Percentiles rank a stretch among this genome's conserved stretches.
Evolutionary conservation across 2,888 invertebrate species (phyloP).

Genomic region (Drosophila maculinotata): DNA sequence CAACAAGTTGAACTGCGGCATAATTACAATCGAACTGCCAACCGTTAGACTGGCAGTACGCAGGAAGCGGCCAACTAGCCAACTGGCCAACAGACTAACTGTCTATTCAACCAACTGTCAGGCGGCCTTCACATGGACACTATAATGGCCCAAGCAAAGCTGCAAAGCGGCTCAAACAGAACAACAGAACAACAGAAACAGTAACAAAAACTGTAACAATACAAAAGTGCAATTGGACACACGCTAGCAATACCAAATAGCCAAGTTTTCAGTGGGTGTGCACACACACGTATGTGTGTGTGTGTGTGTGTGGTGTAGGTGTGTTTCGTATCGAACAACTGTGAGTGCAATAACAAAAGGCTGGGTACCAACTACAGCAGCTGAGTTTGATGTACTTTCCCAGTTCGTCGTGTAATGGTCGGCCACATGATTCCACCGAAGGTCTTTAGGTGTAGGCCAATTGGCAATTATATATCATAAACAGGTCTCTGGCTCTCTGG

Average conservation of each 20-base stretch:
- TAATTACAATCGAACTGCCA: constrained; percentile 70
- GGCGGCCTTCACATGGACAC: constrained; percentile 25
- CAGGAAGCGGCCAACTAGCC: constrained; percentile 63
- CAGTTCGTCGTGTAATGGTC: constrained; percentile 12
- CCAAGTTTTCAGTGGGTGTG: constrained; percentile 21
- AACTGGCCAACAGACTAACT: constrained; percentile 57
- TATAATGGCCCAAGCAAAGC: constrained; percentile 21
- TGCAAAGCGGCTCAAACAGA: constrained; percentile 27
- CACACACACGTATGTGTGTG: not conserved
- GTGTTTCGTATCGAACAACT: constrained; percentile 4
- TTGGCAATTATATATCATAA: constrained; percentile 49
- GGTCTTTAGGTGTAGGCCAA: constrained; percentile 40
- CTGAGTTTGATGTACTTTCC: constrained; percentile 36
- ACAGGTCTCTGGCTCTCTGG: constrained; percentile 8
- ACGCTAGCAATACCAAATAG: constrained; percentile 34
- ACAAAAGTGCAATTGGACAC: constrained; percentile 51
- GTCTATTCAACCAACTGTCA: constrained; percentile 30
- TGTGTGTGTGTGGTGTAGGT: not conserved
- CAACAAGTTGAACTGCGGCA: constrained; percentile 61
- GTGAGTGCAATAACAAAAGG: constrained; percentile 32
- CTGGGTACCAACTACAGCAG: constrained; percentile 14
- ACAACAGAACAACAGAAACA: constrained; percentile 22
- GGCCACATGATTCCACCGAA: constrained; percentile 24
- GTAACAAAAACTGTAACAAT: constrained; percentile 36
- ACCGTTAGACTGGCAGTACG: constrained; percentile 7